These are phyloP conservation scores for Etheostoma spectabile DNA, from an alignment of 2,113 vertebrate species.

Conservation along the genomic window DNA sequence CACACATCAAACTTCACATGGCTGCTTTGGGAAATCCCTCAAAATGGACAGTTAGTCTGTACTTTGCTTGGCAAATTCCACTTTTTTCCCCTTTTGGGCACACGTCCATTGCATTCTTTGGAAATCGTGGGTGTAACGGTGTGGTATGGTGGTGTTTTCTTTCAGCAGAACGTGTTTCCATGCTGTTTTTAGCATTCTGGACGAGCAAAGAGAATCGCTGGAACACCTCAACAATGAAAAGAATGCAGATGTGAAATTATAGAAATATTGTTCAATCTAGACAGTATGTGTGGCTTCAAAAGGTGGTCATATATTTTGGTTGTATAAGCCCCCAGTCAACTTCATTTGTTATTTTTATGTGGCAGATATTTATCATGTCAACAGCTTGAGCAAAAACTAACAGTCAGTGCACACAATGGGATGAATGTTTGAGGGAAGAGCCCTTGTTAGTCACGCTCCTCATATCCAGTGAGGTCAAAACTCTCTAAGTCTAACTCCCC, in stretches of 20 bases:
- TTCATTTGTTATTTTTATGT: not conserved
- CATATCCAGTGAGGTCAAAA: conserved; percentile 42
- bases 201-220: conserved; percentile 57
- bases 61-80: conserved; percentile 71
- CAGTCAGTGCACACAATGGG: not conserved
- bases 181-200: conserved; percentile 63
- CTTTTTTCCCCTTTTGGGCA: conserved; percentile 71
- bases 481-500: conserved; percentile 29
- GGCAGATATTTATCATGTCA: conserved; percentile 21
- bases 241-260: conserved; percentile 69
- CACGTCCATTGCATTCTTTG: conserved; percentile 78
- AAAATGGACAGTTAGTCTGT: conserved; percentile 70
- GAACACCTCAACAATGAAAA: conserved; percentile 68
- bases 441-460: conserved; percentile 27
- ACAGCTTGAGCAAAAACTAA: conserved; percentile 27
- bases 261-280: conserved; percentile 44
- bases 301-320: conserved; percentile 6
- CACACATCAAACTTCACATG: conserved; percentile 65
- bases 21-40: conserved; percentile 81
- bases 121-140: conserved; percentile 78
- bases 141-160: conserved; percentile 75
- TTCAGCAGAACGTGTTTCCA: conserved; percentile 68
- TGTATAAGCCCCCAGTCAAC: conserved; percentile 22
- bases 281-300: conserved; percentile 24
- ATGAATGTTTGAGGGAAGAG: conserved; percentile 20